A percentile compares a stretch with the other conserved stretches of the same genome.
These are phyloP conservation scores for Pogonomyrmex barbatus DNA, from an alignment of 1,140 invertebrate species.

Conservation along the genomic window DNA sequence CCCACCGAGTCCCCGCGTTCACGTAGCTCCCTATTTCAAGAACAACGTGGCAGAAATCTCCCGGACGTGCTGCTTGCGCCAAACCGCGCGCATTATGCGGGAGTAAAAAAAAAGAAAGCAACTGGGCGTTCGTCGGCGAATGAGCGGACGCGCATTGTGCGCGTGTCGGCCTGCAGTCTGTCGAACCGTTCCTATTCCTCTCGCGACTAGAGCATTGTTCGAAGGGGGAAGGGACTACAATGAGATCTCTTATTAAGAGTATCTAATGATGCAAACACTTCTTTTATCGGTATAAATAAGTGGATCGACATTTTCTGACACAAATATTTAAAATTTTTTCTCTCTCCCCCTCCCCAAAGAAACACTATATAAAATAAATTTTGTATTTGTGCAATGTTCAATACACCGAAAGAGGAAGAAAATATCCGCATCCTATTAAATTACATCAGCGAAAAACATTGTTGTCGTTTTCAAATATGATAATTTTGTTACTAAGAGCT, in stretches of 20 bases:
- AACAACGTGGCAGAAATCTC: slow-evolving; percentile 59
- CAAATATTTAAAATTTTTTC: neutral
- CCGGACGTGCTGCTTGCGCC: slow-evolving; percentile 44
- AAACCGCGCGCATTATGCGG: slow-evolving; percentile 55
- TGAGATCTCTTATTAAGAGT: neutral
- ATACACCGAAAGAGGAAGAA: neutral
- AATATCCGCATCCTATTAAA: neutral
- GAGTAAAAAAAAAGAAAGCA: slow-evolving; percentile 45
- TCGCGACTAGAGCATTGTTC: slow-evolving; percentile 12
- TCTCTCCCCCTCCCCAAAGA: too few relatives aligned
- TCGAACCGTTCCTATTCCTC: slow-evolving; percentile 31
- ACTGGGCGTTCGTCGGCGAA: slow-evolving; percentile 28
- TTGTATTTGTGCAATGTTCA: neutral
- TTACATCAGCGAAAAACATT: neutral
- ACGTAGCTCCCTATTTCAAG: slow-evolving; percentile 49
- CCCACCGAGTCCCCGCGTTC: slow-evolving; percentile 34
- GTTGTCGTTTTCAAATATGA: neutral
- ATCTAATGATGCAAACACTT: slow-evolving; percentile 13
- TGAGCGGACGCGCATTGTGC: slow-evolving; percentile 73
- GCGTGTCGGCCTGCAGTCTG: slow-evolving; percentile 28
- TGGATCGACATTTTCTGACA: neutral
- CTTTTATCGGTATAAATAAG: neutral
- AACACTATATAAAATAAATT: too few relatives aligned
- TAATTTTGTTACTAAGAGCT: neutral
- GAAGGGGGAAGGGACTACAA: slow-evolving; percentile 11